phyloP scores from a whole-genome alignment of 2,888 invertebrate species.

The Apodemia duryi region DNA sequence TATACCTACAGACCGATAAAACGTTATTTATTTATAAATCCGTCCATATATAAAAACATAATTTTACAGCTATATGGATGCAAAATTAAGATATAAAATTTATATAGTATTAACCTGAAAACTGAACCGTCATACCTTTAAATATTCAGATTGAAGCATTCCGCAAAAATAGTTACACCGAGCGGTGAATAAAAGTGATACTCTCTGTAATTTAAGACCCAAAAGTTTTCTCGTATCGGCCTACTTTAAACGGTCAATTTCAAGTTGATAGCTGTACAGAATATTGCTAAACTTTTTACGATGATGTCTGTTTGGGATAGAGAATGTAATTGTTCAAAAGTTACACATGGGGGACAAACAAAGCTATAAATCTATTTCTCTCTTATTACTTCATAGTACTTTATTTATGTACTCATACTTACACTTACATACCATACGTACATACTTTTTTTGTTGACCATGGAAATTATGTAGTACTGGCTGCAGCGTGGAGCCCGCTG shows the following conservation, averaged over 20 bases:
- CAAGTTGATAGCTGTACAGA: background rate
- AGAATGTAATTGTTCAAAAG: background rate
- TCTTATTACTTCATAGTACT: background rate
- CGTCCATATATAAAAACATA: too few species aligned
- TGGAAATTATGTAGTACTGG: too few species aligned
- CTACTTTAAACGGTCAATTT: slow-evolving; percentile 7
- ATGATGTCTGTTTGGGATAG: background rate
- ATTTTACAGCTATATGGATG: too few species aligned
- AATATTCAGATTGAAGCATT: background rate
- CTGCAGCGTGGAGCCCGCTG: too few species aligned
- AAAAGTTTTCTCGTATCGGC: slow-evolving; percentile 10
- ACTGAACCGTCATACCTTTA: background rate
- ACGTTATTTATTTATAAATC: too few species aligned
- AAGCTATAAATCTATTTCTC: background rate
- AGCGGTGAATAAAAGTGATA: background rate
- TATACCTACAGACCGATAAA: too few species aligned
- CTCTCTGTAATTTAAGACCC: background rate
- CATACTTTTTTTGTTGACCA: too few species aligned
- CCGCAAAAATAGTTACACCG: background rate
- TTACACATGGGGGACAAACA: background rate
- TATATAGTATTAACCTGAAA: background rate
- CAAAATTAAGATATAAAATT: too few species aligned
- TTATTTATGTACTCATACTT: background rate
- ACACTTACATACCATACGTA: too few species aligned
- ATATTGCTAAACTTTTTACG: background rate